Percentiles rank a stretch among this genome's conserved stretches.
phyloP scores from a whole-genome alignment of 2,888 invertebrate species.

The Leucophenga maculata region DNA sequence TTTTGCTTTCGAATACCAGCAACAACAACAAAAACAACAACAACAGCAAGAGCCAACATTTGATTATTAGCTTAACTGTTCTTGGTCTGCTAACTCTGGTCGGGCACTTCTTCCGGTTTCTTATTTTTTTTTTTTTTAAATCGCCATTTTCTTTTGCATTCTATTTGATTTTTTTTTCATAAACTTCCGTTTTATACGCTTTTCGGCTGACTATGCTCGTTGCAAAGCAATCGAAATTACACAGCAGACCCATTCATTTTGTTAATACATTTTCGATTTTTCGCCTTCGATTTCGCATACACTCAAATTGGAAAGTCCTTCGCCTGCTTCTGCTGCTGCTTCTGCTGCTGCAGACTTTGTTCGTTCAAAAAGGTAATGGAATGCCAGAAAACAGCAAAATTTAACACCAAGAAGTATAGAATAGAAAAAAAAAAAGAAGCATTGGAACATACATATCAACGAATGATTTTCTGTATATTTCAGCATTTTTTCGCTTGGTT shows the following conservation, averaged over 20 bases:
- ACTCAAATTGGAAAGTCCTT: neutral
- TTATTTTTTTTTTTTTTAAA: neutral
- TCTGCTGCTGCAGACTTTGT: too few relatives aligned
- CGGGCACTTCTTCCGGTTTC: neutral
- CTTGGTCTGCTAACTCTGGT: constrained; percentile 20
- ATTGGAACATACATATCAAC: too few relatives aligned
- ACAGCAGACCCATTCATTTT: constrained; percentile 59
- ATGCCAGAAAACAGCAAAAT: neutral
- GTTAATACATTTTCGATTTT: constrained; percentile 47
- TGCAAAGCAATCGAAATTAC: constrained; percentile 50
- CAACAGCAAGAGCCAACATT: constrained; percentile 18
- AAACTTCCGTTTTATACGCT: neutral
- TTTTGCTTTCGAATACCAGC: neutral
- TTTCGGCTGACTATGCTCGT: constrained; percentile 1
- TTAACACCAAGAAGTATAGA: neutral
- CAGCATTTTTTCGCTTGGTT: constrained; percentile 5
- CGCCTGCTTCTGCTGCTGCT: too few relatives aligned
- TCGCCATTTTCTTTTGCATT: constrained; percentile 2
- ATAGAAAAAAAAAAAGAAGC: too few relatives aligned
- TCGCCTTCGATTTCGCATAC: constrained; percentile 26
- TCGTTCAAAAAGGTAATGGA: too few relatives aligned
- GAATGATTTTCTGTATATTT: neutral
- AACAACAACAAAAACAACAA: neutral
- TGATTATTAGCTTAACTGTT: constrained; percentile 60
- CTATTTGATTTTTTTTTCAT: constrained; percentile 1